Evolutionary conservation across 2,113 vertebrate species (phyloP).

Genomic region (Notarius lentiginosus): DNA sequence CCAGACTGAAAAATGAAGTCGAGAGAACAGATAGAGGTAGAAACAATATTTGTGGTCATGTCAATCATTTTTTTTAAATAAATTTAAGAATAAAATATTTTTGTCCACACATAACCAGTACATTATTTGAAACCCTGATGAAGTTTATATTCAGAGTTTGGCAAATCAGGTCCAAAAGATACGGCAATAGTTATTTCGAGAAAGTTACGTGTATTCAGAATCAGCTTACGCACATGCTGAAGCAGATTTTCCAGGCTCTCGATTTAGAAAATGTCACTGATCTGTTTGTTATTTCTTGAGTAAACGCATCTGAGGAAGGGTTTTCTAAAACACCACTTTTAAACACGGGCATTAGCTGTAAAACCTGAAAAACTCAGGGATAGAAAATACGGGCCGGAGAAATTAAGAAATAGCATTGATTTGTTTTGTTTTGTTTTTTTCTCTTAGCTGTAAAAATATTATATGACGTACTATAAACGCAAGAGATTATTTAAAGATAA

Average conservation of each 20-base stretch:
- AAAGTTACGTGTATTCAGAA: neutral
- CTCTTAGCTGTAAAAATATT: too few species aligned
- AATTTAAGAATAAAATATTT: neutral
- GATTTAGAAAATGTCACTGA: neutral
- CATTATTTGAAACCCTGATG: neutral
- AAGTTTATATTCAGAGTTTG: too few species aligned
- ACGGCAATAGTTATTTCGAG: neutral
- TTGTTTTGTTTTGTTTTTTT: too few species aligned
- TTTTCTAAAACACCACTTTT: neutral
- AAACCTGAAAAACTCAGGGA: neutral
- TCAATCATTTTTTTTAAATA: neutral
- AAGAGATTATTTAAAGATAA: too few species aligned
- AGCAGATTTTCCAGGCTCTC: neutral
- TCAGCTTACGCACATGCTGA: neutral
- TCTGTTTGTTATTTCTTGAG: neutral
- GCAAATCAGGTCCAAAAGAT: neutral
- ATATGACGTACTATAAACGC: too few species aligned
- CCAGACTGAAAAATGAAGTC: slow-evolving; percentile 19
- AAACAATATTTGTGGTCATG: neutral
- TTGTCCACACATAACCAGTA: too few species aligned
- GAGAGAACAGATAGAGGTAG: neutral
- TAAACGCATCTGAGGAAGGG: neutral
- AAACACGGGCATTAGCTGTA: neutral
- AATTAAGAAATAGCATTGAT: too few species aligned
- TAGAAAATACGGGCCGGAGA: neutral